Evolutionary conservation across 2,797 vertebrate genomes (phyloP).

Genomic region (Huso huso): DNA sequence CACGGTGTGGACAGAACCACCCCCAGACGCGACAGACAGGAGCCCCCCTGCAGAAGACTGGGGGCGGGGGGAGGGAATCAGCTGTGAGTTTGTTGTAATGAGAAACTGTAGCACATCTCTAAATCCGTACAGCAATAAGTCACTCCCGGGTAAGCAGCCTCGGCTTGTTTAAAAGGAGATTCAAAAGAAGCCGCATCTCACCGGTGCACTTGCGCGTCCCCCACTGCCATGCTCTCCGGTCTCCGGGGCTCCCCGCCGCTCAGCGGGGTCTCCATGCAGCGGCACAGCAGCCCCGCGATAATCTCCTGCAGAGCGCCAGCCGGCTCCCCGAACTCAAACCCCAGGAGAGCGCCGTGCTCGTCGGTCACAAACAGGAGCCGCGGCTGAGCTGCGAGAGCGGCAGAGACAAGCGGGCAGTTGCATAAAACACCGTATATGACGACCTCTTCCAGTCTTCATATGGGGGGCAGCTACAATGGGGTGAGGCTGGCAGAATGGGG

Average conservation of each 20-base stretch:
- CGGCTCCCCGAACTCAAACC: not conserved
- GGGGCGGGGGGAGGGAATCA: not conserved
- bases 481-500: no score
- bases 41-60: slow-evolving; percentile 36
- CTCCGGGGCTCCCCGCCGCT: slow-evolving; percentile 36
- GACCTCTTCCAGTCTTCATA: no score
- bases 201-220: slow-evolving; percentile 41
- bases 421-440: no score
- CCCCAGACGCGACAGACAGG: no score
- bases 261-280: slow-evolving; percentile 46
- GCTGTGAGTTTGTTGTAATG: no score
- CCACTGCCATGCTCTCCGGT: slow-evolving; percentile 41
- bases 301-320: slow-evolving; percentile 26
- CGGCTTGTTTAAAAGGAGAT: not conserved
- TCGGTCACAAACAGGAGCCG: no score
- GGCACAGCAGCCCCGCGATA: slow-evolving; percentile 40
- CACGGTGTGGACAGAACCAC: no score
- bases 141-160: not conserved
- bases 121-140: not conserved
- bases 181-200: slow-evolving; percentile 16
- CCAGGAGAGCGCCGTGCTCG: no score
- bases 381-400: no score
- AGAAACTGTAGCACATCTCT: not conserved
- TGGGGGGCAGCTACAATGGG: no score
- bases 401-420: no score